Evolutionary conservation across 2,888 invertebrate species (phyloP), one percentile per base, ranked within the genome.

Genomic region (Monopis laevigella): DNA sequence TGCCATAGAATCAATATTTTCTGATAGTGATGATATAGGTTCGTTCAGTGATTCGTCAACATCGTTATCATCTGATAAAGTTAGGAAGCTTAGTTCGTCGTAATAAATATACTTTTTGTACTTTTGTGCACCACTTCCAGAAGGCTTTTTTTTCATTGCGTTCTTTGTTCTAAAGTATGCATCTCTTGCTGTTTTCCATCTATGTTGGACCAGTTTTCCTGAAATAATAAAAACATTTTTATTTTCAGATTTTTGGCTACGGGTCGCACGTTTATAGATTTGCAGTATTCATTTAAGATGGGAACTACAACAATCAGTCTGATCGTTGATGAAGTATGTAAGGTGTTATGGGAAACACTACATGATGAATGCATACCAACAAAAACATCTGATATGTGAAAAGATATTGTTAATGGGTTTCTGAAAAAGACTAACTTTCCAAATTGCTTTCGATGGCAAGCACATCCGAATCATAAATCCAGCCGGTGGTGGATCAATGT

Each of bases 251-350:
- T 48, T 46, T 40, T 57, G 26, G 52, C 53, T 21, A 58, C 53
- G 30, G 54, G 56, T 11, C 48, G 49, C 17, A 52, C 53, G 32
- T 56, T 47, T 45, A 51, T 51, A 41, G 53, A 56, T 40, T 44
- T 65, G 35, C 51, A 54, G 8, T 56, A 55, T 46, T 45, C 44
- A 38, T 64, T 51, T 46, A 49, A 58, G 43, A 40, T 65, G 13
- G 60, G 58, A 43, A 44, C 47, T 10, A 41, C 55, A 41, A 62
- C 59, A 40, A 55, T 63, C 32, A 41, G 46, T 43, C 41, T 41
- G 28, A 58, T 58, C 28, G 53, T 60, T n/a, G 42, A 45, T 16
- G 51, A 56, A 47, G 55, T 59, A 28, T 60, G 59, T 46, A 30
- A 30, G 32, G 49, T 44, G 41, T 54, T 63, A 40, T 56, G 53